Conservation (phyloP, 1,140 invertebrate species). For the Cotesia chilonis region DNA sequence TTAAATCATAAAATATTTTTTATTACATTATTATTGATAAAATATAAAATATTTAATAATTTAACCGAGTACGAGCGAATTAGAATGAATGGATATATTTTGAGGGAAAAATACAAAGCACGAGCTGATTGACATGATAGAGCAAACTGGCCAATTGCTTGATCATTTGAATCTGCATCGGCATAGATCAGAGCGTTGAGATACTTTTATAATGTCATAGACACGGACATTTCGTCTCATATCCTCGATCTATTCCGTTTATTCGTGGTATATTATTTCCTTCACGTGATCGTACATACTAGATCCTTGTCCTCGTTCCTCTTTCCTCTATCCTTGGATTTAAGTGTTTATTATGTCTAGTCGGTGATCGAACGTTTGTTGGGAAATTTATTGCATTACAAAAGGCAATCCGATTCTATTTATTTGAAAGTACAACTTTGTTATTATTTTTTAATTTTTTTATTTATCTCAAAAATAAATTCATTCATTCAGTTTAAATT, state of each 20-base stretch:
- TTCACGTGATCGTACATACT: too few relatives aligned
- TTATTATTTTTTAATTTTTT: too few relatives aligned
- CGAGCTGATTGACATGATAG: slow-evolving; percentile 52
- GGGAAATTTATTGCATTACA: too few relatives aligned
- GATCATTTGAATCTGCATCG: slow-evolving; percentile 57
- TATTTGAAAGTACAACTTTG: too few relatives aligned
- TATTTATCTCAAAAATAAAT: too few relatives aligned
- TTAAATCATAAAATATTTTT: not conserved
- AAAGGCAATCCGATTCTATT: too few relatives aligned
- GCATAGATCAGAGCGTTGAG: slow-evolving; percentile 49
- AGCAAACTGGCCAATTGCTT: slow-evolving; percentile 64
- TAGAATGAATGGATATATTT: not conserved
- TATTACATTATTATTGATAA: not conserved
- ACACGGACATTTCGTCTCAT: not conserved
- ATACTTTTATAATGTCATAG: slow-evolving; percentile 48
- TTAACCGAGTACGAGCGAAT: not conserved
- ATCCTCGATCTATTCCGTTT: slow-evolving; percentile 44
- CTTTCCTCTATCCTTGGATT: too few relatives aligned
- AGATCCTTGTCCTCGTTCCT: too few relatives aligned
- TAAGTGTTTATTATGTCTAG: too few relatives aligned
- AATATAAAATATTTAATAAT: not conserved
- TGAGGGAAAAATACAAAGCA: slow-evolving; percentile 2
- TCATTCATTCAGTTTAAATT: too few relatives aligned
- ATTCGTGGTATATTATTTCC: slow-evolving; percentile 34
- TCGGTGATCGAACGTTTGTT: too few relatives aligned